phyloP scores from a whole-genome alignment of 2,113 vertebrate genomes.

The Mandrillus leucophaeus region DNA sequence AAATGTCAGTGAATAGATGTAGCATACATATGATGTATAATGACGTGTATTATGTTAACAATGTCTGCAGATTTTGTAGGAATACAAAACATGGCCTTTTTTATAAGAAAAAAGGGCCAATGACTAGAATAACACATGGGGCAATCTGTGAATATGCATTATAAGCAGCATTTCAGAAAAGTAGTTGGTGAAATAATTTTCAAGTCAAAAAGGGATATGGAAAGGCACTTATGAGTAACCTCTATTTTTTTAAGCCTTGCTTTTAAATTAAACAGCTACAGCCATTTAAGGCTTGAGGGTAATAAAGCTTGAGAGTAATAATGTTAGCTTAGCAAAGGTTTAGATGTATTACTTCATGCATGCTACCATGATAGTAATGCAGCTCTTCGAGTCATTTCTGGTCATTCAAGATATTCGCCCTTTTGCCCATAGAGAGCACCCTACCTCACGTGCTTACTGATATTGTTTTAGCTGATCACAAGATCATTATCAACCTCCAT shows the following conservation, averaged over 20 bases:
- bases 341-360: not conserved
- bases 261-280: not conserved
- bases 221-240: not conserved
- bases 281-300: not conserved
- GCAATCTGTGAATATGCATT: slow-evolving; percentile 19
- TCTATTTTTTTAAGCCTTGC: not conserved
- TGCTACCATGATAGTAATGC: not conserved
- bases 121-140: not conserved
- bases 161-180: slow-evolving; percentile 24
- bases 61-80: not conserved
- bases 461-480: not conserved
- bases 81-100: not conserved
- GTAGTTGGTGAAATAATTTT: not conserved
- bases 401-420: not conserved
- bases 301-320: not conserved
- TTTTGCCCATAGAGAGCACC: not conserved
- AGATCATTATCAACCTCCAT: not conserved
- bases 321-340: not conserved
- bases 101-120: not conserved
- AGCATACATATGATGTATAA: not conserved
- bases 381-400: slow-evolving; percentile 29
- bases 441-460: not conserved
- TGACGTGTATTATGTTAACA: not conserved
- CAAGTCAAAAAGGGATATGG: not conserved
- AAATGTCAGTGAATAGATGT: not conserved